Conservation (phyloP, 2,113 vertebrate genomes). For the Sakesphorus luctuosus region DNA sequence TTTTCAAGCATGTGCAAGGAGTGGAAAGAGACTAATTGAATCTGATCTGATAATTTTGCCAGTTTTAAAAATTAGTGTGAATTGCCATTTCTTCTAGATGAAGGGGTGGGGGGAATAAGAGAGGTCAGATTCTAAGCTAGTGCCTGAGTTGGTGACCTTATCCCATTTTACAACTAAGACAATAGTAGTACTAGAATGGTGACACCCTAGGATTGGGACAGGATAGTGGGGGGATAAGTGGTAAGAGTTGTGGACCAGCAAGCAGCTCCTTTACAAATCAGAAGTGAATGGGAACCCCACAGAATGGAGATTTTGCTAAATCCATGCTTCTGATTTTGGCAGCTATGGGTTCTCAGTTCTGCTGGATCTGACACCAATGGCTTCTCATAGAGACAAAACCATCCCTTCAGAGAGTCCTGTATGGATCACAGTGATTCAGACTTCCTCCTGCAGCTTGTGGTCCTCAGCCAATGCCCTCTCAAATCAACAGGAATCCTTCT, state of each 20-base stretch:
- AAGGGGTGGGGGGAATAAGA: not conserved
- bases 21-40: conserved; percentile 27
- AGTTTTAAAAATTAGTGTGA: conserved; percentile 7
- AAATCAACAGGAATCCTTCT: not conserved
- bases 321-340: not conserved
- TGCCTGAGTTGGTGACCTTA: not conserved
- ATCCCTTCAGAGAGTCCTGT: not conserved
- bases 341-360: not conserved
- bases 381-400: not conserved
- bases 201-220: not conserved
- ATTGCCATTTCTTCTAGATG: not conserved
- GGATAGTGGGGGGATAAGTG: not conserved
- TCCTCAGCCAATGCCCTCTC: not conserved
- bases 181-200: not conserved
- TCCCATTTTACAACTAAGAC: not conserved
- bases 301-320: not conserved
- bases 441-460: not conserved
- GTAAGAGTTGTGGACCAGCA: not conserved
- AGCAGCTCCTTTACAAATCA: not conserved
- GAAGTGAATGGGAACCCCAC: not conserved
- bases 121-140: not conserved
- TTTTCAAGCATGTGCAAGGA: conserved; percentile 22
- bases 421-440: not conserved
- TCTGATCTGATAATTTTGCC: conserved; percentile 15
- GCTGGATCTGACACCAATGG: not conserved